Percentiles rank a stretch among this genome's conserved stretches.
These are phyloP conservation scores for Rhagologus leucostigma DNA, from an alignment of 2,113 vertebrate genomes.

Conservation along the genomic window DNA sequence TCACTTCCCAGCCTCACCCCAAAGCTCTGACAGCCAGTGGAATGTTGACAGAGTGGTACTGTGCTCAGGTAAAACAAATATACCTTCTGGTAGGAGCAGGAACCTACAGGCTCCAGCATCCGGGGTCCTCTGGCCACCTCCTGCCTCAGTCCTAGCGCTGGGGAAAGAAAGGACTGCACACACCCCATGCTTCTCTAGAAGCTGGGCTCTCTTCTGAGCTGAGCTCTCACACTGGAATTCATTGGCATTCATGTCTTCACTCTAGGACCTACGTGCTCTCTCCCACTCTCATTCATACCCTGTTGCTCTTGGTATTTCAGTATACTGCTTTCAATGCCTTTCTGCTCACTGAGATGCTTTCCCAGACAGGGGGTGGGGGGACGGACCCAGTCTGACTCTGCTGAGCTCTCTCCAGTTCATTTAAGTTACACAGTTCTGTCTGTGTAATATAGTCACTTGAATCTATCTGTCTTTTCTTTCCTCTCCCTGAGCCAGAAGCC, in stretches of 20 bases:
- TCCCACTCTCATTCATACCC: neutral
- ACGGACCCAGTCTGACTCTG: neutral
- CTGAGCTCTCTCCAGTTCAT: conserved; percentile 51
- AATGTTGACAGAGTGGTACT: conserved; percentile 53
- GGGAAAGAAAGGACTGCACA: neutral
- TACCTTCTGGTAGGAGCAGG: conserved; percentile 33
- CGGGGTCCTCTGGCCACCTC: conserved; percentile 36
- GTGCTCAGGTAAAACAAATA: conserved; percentile 53
- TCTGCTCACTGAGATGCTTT: conserved; percentile 34
- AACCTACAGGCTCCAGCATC: conserved; percentile 40
- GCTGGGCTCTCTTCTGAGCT: neutral
- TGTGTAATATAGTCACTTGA: conserved; percentile 52
- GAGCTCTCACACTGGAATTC: neutral
- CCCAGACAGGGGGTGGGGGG: neutral
- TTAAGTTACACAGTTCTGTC: conserved; percentile 52
- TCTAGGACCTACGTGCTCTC: neutral
- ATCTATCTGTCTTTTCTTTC: conserved; percentile 61
- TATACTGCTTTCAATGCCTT: neutral
- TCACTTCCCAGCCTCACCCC: neutral
- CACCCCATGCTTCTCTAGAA: neutral
- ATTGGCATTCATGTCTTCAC: neutral
- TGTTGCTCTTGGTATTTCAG: conserved; percentile 17
- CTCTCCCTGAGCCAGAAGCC: conserved; percentile 38
- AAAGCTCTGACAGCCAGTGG: neutral
- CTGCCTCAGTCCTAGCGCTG: neutral